phyloP scores from a whole-genome alignment of 2,888 invertebrate species.

The Drosophila peninsularis region DNA sequence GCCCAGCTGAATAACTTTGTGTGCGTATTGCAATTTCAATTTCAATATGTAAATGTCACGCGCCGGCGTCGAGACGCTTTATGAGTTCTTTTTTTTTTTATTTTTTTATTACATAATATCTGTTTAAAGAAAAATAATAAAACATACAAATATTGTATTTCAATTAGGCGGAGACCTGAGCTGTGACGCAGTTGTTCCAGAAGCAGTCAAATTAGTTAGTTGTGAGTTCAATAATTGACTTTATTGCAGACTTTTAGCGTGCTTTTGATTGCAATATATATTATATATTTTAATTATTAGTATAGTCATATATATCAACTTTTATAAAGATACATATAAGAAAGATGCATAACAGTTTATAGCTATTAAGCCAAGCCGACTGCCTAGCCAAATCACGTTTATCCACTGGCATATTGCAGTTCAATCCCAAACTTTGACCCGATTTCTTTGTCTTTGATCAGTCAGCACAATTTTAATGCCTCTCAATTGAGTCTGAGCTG shows the following conservation, averaged over 20 bases:
- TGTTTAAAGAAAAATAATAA: background rate
- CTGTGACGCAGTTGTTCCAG: background rate
- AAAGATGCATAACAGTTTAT: no score
- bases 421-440: background rate
- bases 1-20: conserved; percentile 3
- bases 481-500: background rate
- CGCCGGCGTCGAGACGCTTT: conserved; percentile 17
- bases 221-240: no score
- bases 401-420: background rate
- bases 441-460: background rate
- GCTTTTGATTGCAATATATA: no score
- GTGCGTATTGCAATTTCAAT: conserved; percentile 26
- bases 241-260: no score
- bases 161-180: conserved; percentile 8
- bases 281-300: no score
- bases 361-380: background rate
- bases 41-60: conserved; percentile 61
- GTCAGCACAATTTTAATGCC: fast-evolving
- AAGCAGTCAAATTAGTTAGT: background rate
- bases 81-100: conserved; percentile 1
- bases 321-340: no score
- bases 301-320: no score
- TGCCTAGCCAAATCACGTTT: background rate
- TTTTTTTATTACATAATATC: conserved; percentile 6
- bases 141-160: conserved; percentile 1